These are phyloP conservation scores for Rhaphigaster nebulosa DNA, from an alignment of 2,888 invertebrate genomes.

Conservation along the genomic window DNA sequence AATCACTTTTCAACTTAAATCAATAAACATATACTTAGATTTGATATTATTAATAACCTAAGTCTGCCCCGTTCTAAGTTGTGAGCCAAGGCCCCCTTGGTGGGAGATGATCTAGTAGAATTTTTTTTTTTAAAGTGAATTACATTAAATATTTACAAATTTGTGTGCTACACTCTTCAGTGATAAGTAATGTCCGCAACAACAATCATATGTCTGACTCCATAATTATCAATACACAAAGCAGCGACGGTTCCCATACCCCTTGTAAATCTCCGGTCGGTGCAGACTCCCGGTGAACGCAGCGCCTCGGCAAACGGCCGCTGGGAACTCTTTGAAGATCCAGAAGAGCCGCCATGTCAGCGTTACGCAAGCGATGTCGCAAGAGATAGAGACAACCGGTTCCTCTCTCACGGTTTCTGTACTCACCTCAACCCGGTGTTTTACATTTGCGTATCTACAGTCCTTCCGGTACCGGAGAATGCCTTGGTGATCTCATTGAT, in stretches of 20 bases:
- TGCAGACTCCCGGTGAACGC: background rate
- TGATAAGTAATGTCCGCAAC: too few species aligned
- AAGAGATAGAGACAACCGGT: background rate
- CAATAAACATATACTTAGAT: too few species aligned
- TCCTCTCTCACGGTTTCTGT: constrained; percentile 43
- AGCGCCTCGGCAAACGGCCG: too few species aligned
- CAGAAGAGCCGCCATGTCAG: constrained; percentile 1
- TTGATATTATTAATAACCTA: too few species aligned
- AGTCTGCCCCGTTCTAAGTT: too few species aligned
- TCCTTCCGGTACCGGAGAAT: background rate
- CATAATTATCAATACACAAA: background rate
- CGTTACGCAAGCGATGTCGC: constrained; percentile 28
- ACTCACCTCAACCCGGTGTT: background rate
- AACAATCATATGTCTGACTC: background rate
- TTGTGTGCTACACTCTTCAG: too few species aligned
- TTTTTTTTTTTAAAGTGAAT: too few species aligned
- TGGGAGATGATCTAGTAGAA: too few species aligned
- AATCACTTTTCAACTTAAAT: too few species aligned
- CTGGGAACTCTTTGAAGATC: background rate
- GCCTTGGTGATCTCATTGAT: background rate
- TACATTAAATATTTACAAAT: too few species aligned
- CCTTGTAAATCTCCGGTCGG: background rate
- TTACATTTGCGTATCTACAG: background rate
- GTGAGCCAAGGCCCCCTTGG: too few species aligned
- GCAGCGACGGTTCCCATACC: background rate